These are phyloP conservation scores for Halisarca cf. caerulea DNA, from an alignment of 37 sponge, comb jelly and placozoan genomes.

Conservation along the genomic window DNA sequence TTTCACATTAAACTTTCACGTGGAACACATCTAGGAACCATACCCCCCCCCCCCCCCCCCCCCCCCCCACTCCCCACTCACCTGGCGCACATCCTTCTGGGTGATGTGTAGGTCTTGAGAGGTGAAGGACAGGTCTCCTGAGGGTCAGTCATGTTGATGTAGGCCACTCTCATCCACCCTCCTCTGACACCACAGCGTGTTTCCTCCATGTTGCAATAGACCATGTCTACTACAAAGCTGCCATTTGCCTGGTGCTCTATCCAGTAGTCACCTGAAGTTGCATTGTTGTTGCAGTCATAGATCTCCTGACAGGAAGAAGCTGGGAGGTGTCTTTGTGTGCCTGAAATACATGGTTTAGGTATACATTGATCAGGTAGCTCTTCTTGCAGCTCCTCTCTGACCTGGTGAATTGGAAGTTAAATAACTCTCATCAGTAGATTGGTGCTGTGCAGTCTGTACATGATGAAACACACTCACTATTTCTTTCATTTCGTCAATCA, in stretches of 20 bases:
- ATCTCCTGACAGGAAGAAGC: slow-evolving; percentile 15
- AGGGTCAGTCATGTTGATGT: slow-evolving; percentile 39
- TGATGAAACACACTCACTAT: too few relatives aligned
- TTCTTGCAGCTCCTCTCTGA: too few relatives aligned
- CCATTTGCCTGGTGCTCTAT: neutral
- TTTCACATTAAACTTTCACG: too few relatives aligned
- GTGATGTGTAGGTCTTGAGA: neutral
- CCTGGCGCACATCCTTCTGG: slow-evolving; percentile 20
- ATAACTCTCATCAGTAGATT: too few relatives aligned
- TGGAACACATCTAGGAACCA: too few relatives aligned
- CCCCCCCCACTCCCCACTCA: too few relatives aligned
- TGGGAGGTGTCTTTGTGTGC: neutral
- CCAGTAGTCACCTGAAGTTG: slow-evolving; percentile 8
- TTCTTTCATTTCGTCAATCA: neutral
- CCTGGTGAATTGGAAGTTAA: too few relatives aligned
- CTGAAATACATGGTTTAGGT: too few relatives aligned
- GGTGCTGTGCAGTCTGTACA: too few relatives aligned
- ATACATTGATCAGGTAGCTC: too few relatives aligned
- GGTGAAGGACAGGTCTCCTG: neutral
- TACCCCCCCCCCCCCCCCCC: too few relatives aligned
- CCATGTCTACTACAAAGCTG: neutral
- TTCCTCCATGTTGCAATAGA: slow-evolving; percentile 18
- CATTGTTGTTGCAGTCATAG: neutral
- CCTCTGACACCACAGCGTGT: neutral
- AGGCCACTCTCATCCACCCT: slow-evolving; percentile 46